These are phyloP conservation scores for Polypterus senegalus DNA, from an alignment of 2,113 vertebrate species.

Conservation along the genomic window DNA sequence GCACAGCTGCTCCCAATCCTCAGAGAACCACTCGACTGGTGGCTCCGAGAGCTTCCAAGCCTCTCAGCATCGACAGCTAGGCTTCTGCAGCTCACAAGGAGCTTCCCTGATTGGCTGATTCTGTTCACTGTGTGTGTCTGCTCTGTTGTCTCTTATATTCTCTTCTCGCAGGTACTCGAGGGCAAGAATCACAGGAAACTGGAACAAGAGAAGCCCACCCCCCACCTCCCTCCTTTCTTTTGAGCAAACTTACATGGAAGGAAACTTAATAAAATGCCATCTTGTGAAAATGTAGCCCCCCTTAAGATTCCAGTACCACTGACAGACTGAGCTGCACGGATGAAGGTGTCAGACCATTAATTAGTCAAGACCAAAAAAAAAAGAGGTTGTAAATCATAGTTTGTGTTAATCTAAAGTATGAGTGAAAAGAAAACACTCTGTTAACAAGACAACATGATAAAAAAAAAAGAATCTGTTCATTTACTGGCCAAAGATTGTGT, in stretches of 20 bases:
- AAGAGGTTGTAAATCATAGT: slow-evolving; percentile 13
- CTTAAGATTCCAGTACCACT: slow-evolving; percentile 10
- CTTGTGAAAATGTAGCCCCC: neutral
- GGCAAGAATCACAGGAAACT: slow-evolving; percentile 5
- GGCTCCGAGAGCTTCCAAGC: slow-evolving; percentile 31
- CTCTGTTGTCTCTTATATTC: slow-evolving; percentile 18
- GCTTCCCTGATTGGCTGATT: slow-evolving; percentile 44
- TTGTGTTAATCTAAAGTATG: slow-evolving; percentile 24
- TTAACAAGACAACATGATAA: slow-evolving; percentile 27
- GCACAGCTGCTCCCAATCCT: slow-evolving; percentile 41
- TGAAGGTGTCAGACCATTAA: slow-evolving; percentile 21
- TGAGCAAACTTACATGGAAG: slow-evolving; percentile 10
- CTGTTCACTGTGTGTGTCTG: slow-evolving; percentile 25
- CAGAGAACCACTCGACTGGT: slow-evolving; percentile 30
- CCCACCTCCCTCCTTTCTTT: neutral
- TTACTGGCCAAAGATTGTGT: slow-evolving; percentile 18
- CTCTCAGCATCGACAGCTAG: slow-evolving; percentile 27
- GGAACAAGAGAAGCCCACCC: neutral
- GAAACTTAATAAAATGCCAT: slow-evolving; percentile 8
- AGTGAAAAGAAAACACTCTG: slow-evolving; percentile 19
- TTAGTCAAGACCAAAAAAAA: slow-evolving; percentile 9
- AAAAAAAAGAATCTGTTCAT: slow-evolving; percentile 18
- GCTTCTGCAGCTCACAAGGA: slow-evolving; percentile 46
- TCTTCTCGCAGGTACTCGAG: slow-evolving; percentile 14
- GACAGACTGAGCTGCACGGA: slow-evolving; percentile 24